phyloP scores from a whole-genome alignment of 2,888 invertebrate genomes.

The Trissonchulus latispiculum region DNA sequence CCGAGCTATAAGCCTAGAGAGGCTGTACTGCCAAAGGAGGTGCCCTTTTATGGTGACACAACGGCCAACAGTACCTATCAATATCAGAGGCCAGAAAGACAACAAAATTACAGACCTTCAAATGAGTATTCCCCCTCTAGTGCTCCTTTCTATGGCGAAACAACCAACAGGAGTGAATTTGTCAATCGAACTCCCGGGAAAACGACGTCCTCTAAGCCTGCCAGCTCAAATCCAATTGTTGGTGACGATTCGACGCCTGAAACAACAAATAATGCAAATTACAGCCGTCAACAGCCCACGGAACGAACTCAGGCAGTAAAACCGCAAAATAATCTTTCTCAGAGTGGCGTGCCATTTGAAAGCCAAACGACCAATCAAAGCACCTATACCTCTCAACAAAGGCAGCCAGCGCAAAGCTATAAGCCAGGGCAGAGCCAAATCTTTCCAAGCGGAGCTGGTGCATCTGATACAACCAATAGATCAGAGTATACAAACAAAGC shows the following conservation, averaged over 20 bases:
- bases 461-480: conserved; percentile 5
- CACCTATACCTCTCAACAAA: background rate
- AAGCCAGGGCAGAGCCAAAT: too few species aligned
- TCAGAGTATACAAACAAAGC: background rate
- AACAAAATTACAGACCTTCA: background rate
- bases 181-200: background rate
- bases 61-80: background rate
- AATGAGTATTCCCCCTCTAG: background rate
- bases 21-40: background rate
- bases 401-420: background rate
- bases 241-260: background rate
- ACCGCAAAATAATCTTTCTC: background rate
- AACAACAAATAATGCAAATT: background rate
- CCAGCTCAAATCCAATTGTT: too few species aligned
- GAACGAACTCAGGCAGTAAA: background rate
- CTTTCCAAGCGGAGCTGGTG: too few species aligned
- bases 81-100: background rate
- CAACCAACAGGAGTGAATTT: background rate
- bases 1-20: background rate
- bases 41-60: conserved; percentile 7
- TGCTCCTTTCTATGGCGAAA: conserved; percentile 8
- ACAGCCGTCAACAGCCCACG: background rate
- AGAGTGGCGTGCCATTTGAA: background rate
- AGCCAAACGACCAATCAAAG: background rate
- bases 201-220: too few species aligned